Conservation (phyloP, 2,888 invertebrate genomes). For the Patella caerulea region DNA sequence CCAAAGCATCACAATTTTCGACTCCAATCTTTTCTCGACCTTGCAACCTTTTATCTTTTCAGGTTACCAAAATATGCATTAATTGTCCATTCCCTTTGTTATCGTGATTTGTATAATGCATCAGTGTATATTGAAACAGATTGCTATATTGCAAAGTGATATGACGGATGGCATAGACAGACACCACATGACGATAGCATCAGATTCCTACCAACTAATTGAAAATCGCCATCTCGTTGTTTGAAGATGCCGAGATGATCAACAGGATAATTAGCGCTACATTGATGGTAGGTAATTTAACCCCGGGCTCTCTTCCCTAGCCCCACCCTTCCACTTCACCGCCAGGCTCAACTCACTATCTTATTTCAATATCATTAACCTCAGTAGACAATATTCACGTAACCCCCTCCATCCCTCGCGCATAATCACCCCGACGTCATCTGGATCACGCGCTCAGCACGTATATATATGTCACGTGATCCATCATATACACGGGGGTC, state of each 20-base stretch:
- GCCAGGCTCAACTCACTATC: neutral
- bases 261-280: neutral
- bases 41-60: too few relatives aligned
- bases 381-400: neutral
- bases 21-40: too few relatives aligned
- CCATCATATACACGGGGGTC: neutral
- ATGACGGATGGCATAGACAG: too few relatives aligned
- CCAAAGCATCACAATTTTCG: too few relatives aligned
- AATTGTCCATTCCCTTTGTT: too few relatives aligned
- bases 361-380: neutral
- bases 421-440: neutral
- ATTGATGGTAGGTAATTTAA: constrained; percentile 4
- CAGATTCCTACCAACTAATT: too few relatives aligned
- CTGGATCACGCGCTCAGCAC: neutral
- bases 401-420: neutral
- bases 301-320: neutral
- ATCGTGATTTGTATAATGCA: too few relatives aligned
- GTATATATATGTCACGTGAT: constrained; percentile 1
- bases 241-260: neutral
- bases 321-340: constrained; percentile 3
- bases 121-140: too few relatives aligned
- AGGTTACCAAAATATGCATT: too few relatives aligned
- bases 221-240: neutral
- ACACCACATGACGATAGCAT: too few relatives aligned
- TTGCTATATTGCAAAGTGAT: too few relatives aligned